Evolutionary conservation across 2,797 vertebrate genomes (phyloP).

Genomic region (Aplochiton taeniatus): DNA sequence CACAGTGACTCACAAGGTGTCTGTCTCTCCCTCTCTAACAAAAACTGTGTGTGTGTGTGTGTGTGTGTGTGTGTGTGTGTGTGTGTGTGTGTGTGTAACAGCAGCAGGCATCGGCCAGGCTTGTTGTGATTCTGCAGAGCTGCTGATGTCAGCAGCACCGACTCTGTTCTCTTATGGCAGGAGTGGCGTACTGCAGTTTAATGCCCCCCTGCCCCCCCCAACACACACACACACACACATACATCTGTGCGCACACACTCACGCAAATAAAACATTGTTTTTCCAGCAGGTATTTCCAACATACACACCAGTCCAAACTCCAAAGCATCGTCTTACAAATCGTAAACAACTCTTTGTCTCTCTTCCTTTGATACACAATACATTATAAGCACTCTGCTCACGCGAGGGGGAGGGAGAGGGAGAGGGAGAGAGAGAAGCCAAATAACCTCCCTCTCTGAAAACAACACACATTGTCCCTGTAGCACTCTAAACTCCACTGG

Average conservation of each 20-base stretch:
- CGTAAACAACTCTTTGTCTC: slow-evolving; percentile 28
- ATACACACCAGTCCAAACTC: not conserved
- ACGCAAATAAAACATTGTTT: not conserved
- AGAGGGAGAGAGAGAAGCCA: too few relatives aligned
- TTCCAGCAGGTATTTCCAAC: slow-evolving; percentile 9
- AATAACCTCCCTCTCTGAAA: not conserved
- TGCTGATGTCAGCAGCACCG: slow-evolving; percentile 49
- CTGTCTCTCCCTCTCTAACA: not conserved
- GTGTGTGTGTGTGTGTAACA: slow-evolving; percentile 7
- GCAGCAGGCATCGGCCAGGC: slow-evolving; percentile 10
- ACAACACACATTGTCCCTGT: not conserved
- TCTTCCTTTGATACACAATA: slow-evolving; percentile 23
- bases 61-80: not conserved
- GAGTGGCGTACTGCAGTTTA: slow-evolving; percentile 43
- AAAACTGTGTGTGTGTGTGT: not conserved
- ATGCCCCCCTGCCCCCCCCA: not conserved
- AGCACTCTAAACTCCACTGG: too few relatives aligned
- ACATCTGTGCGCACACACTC: not conserved
- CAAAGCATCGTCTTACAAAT: slow-evolving; percentile 27
- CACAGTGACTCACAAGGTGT: too few relatives aligned
- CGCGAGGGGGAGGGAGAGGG: too few relatives aligned
- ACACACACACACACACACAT: not conserved
- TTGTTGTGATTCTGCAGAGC: slow-evolving; percentile 40
- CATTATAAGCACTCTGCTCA: too few relatives aligned
- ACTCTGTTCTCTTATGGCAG: slow-evolving; percentile 22